Evolutionary conservation across 1,140 invertebrate genomes (phyloP).

Genomic region (Cherax destructor): DNA sequence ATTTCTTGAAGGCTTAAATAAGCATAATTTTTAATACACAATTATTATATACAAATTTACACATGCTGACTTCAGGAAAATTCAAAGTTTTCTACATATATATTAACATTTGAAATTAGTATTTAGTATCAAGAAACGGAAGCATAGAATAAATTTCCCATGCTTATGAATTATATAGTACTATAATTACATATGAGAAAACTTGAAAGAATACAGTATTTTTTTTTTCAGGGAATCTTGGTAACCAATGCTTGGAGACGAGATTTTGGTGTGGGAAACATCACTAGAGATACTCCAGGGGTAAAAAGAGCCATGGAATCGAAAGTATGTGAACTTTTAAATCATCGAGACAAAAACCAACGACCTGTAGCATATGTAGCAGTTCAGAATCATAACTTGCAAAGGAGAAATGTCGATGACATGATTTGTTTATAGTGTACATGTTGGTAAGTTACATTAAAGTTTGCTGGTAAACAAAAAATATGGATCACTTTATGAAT

Average conservation of each 20-base stretch:
- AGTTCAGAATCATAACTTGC: slow-evolving; percentile 22
- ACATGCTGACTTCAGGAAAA: too few species aligned
- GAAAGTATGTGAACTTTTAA: neutral
- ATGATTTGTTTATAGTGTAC: slow-evolving; percentile 31
- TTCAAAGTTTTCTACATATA: too few species aligned
- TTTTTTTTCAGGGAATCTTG: slow-evolving; percentile 9
- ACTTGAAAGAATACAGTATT: neutral
- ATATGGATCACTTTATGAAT: too few species aligned
- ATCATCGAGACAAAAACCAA: neutral
- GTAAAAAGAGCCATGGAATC: neutral
- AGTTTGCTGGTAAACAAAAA: neutral
- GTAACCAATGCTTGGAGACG: slow-evolving; percentile 22
- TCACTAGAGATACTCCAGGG: slow-evolving; percentile 20
- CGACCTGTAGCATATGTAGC: slow-evolving; percentile 10
- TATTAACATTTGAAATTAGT: too few species aligned
- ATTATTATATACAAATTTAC: too few species aligned
- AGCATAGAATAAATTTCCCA: too few species aligned
- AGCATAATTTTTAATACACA: too few species aligned
- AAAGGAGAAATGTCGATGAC: slow-evolving; percentile 28
- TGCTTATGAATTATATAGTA: too few species aligned
- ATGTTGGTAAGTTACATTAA: slow-evolving; percentile 18
- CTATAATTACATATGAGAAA: too few species aligned
- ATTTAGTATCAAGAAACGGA: too few species aligned
- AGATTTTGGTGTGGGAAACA: neutral
- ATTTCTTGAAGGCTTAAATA: too few species aligned